phyloP scores from a whole-genome alignment of 2,113 vertebrate species.

The Aspiorhynchus laticeps region DNA sequence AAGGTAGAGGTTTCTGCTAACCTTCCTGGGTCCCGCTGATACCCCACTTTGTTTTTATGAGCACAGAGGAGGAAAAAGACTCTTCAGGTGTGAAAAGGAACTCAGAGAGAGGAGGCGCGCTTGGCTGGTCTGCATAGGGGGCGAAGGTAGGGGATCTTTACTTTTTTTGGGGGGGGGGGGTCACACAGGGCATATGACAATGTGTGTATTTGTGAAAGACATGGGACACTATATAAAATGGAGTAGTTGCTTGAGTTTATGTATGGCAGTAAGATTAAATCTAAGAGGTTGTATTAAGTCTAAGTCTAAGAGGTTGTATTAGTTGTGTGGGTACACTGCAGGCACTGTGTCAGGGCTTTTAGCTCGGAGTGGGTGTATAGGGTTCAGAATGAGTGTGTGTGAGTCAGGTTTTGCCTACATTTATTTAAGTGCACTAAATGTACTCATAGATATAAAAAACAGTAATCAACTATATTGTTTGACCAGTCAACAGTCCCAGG shows the following conservation, averaged over 20 bases:
- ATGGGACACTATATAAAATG: not conserved
- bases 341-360: constrained; percentile 13
- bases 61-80: constrained; percentile 56
- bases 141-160: constrained; percentile 74
- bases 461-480: not conserved
- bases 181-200: not conserved
- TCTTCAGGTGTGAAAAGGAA: constrained; percentile 72
- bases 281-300: not conserved
- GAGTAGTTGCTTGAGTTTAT: constrained; percentile 15
- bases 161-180: not conserved
- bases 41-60: constrained; percentile 15
- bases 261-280: not conserved
- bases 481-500: not conserved
- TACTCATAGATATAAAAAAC: not conserved
- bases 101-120: constrained; percentile 50
- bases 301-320: not conserved
- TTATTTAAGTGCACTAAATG: not conserved
- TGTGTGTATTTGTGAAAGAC: constrained; percentile 34
- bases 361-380: constrained; percentile 29
- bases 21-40: constrained; percentile 55
- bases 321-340: not conserved
- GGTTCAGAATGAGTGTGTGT: constrained; percentile 20
- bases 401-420: not conserved
- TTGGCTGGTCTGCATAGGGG: constrained; percentile 59
- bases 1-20: constrained; percentile 62